Base-by-base conservation (phyloP, 2,888 invertebrate species). In the Platerodrilus igneus region DNA sequence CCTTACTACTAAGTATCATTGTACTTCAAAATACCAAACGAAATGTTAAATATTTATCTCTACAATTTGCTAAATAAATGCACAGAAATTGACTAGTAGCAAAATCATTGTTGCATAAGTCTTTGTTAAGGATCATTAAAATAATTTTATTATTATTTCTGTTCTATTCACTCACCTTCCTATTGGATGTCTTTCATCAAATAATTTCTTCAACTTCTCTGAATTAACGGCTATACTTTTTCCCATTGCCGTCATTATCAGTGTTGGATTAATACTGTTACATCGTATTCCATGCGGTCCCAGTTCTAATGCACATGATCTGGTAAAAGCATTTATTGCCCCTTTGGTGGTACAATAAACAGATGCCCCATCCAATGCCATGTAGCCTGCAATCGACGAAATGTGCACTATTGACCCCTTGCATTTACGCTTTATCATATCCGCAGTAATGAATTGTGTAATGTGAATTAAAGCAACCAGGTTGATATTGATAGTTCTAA, bases 231-330 rank as follows among this genome's bases (percentile, higher is more conserved):
- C n/a, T n/a, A n/a, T n/a, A n/a, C n/a, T n/a, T n/a, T n/a, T n/a
- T n/a, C n/a, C 91, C 82, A 94, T 80, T 31, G 82, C 84, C 0
- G 94, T 94, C 73, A 90, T 70, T 6, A 90, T 83, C 0, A 89
- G 91, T 0, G 93, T 93, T 1, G 94, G 94, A 66, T 91, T 91
- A 0, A 95, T 82, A n/a, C 81, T 75, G 62, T 94, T 94, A 0
- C 86, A 84, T 9, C 94, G 78, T 52, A 95, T 91, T 18, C 79
- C 77, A 40, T 81, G 73, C 0, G 77, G 77, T 0, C 90, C 93
- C 11, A 92, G 71, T 67, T 94, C 93, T 29, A 88, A 60, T 0
- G 93, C 90, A 79, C 92, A 79, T 0, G 80, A 78, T 50, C 79
- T 76, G 0, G 89, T 85, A 39, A 92, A 66, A 21, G 83, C 79